phyloP scores from a whole-genome alignment of 2,888 invertebrate species.

The Tachina fera region DNA sequence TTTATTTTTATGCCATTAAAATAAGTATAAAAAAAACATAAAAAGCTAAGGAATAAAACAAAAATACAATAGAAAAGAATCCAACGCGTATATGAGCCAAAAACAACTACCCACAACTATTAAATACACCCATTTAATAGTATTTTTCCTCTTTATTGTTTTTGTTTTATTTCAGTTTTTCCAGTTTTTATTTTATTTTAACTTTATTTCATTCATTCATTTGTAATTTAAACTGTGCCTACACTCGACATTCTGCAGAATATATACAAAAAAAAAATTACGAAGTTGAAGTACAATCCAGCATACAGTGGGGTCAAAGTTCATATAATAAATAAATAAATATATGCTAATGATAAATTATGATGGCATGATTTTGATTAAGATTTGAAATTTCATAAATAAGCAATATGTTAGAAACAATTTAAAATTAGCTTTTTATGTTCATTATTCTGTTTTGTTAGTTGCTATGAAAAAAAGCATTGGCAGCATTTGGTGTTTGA shows the following conservation, averaged over 20 bases:
- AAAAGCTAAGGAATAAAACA: constrained; percentile 19
- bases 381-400: not conserved
- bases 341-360: not conserved
- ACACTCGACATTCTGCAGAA: constrained; percentile 48
- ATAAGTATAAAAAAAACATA: constrained; percentile 15
- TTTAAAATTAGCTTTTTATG: no score
- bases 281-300: constrained; percentile 38
- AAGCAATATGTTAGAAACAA: no score
- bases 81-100: constrained; percentile 57
- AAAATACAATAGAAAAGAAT: constrained; percentile 50
- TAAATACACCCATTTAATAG: constrained; percentile 79
- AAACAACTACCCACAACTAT: constrained; percentile 70
- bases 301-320: constrained; percentile 40
- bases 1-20: constrained; percentile 65
- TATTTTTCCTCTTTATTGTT: constrained; percentile 64
- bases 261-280: constrained; percentile 22
- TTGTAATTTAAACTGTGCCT: constrained; percentile 78
- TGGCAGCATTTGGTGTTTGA: not conserved
- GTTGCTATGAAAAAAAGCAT: not conserved
- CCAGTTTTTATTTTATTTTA: constrained; percentile 18
- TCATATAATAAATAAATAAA: not conserved
- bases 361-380: not conserved
- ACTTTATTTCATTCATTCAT: constrained; percentile 65
- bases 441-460: not conserved
- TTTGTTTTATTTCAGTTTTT: constrained; percentile 39